These are phyloP conservation scores for Pelvicachromis taeniatus DNA, from an alignment of 2,113 vertebrate species.

Conservation along the genomic window DNA sequence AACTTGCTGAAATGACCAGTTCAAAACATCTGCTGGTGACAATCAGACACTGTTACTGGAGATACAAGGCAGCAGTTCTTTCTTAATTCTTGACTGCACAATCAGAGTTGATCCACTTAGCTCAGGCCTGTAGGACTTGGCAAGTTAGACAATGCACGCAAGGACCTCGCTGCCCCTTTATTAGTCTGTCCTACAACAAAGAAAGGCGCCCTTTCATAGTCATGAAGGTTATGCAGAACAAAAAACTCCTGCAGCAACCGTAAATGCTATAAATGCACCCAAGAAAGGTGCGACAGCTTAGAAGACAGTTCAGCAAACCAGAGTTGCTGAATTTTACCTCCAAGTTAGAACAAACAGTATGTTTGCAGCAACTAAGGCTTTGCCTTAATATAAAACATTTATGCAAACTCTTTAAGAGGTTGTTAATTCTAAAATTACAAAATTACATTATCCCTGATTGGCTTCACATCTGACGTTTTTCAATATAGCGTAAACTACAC, in stretches of 20 bases:
- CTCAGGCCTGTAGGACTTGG: neutral
- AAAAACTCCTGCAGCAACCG: neutral
- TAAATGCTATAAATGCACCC: neutral
- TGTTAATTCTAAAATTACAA: neutral
- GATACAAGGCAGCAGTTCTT: slow-evolving; percentile 10
- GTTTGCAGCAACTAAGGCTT: neutral
- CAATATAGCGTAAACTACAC: neutral
- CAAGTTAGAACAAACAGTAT: neutral
- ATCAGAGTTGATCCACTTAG: slow-evolving; percentile 10
- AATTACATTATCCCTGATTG: neutral
- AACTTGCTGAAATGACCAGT: slow-evolving; percentile 60
- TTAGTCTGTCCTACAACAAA: slow-evolving; percentile 18
- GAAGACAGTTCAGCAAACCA: neutral
- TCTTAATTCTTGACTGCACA: slow-evolving; percentile 1
- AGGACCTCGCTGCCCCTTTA: slow-evolving; percentile 21
- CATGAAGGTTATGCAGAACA: slow-evolving; percentile 14
- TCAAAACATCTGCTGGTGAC: slow-evolving; percentile 10
- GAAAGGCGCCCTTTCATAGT: slow-evolving; percentile 18
- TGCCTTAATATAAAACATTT: neutral
- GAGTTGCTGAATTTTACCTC: neutral
- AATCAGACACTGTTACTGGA: slow-evolving; percentile 2
- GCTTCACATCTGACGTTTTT: neutral
- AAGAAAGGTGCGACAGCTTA: neutral
- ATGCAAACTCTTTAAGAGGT: neutral
- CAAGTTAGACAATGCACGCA: neutral